Conservation (phyloP, 2,113 vertebrate genomes). For the Neolamprologus modestus region DNA sequence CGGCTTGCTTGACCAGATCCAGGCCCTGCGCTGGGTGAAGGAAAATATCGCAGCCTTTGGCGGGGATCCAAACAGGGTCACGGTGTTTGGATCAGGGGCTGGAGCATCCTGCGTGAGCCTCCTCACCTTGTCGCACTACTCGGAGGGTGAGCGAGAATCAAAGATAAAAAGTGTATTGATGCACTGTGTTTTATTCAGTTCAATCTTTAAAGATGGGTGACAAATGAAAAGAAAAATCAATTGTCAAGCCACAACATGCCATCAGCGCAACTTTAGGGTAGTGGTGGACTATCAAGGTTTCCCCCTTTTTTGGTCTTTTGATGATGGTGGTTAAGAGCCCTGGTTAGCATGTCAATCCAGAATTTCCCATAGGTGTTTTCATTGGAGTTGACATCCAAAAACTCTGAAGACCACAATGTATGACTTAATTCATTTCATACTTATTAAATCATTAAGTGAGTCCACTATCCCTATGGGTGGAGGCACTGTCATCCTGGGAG, state of each 20-base stretch:
- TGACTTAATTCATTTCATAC: neutral
- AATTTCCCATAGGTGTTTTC: neutral
- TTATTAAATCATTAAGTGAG: neutral
- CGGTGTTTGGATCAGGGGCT: slow-evolving; percentile 94
- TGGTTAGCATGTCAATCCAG: neutral
- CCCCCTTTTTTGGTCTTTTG: neutral
- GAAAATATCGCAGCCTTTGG: slow-evolving; percentile 93
- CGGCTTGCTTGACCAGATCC: slow-evolving; percentile 94
- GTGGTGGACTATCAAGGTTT: neutral
- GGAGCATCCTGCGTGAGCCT: slow-evolving; percentile 97
- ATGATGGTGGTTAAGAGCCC: neutral
- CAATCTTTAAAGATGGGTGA: neutral
- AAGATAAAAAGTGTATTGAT: neutral
- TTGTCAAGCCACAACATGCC: neutral
- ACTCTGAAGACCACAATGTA: neutral
- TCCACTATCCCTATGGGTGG: neutral
- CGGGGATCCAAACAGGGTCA: slow-evolving; percentile 90
- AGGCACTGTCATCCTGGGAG: neutral
- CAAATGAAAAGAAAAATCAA: neutral
- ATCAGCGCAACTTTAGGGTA: neutral
- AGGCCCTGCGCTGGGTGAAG: slow-evolving; percentile 93
- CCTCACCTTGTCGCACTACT: slow-evolving; percentile 93
- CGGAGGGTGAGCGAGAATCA: slow-evolving; percentile 79
- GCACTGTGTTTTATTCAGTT: neutral
- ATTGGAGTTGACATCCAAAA: neutral